Evolutionary conservation across 2,113 vertebrate species (phyloP).

Genomic region (Phycodurus eques): DNA sequence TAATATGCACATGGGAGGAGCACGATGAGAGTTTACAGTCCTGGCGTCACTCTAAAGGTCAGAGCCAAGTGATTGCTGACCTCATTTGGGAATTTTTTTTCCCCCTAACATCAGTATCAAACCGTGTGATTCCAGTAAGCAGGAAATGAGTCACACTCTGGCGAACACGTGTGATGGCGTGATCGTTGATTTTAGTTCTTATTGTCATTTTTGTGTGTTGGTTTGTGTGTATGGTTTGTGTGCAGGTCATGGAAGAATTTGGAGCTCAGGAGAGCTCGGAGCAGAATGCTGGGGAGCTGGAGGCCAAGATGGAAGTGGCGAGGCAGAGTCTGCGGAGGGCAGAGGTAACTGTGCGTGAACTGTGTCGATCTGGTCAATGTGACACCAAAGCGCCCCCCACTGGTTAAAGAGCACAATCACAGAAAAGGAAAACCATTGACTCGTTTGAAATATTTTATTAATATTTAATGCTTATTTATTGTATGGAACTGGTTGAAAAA

Average conservation of each 20-base stretch:
- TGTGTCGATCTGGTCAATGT: neutral
- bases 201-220: neutral
- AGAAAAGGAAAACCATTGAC: neutral
- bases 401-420: conserved; percentile 26
- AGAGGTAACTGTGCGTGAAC: conserved; percentile 74
- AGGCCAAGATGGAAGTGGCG: conserved; percentile 88
- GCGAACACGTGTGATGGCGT: neutral
- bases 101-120: neutral
- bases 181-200: neutral
- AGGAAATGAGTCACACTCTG: conserved; percentile 29
- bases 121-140: conserved; percentile 1
- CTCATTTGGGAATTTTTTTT: neutral
- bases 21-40: conserved; percentile 5
- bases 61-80: neutral
- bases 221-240: conserved; percentile 42
- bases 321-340: conserved; percentile 88
- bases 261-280: conserved; percentile 80
- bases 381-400: conserved; percentile 36
- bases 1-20: neutral
- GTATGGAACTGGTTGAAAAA: too few relatives aligned
- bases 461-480: too few relatives aligned
- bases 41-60: neutral
- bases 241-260: conserved; percentile 82
- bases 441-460: too few relatives aligned
- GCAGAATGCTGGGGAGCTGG: conserved; percentile 81